Conservation (phyloP, 2,888 invertebrate species). For the Napeogenes inachia region DNA sequence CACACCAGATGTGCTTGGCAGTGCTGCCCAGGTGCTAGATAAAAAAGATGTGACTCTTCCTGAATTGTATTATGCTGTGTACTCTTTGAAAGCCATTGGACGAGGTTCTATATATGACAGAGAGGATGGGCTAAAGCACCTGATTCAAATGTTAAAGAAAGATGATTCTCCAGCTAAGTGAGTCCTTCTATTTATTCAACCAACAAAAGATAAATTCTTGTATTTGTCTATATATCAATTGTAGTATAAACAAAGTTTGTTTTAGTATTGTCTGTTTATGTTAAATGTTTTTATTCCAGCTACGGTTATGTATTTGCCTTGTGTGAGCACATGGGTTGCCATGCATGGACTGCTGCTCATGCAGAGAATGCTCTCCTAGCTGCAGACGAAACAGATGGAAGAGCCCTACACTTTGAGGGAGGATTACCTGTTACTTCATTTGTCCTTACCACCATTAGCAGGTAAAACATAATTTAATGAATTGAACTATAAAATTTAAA, state of each 20-base stretch:
- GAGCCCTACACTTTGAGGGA: constrained; percentile 93
- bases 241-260: constrained; percentile 13
- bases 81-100: constrained; percentile 82
- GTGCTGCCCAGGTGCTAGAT: constrained; percentile 78
- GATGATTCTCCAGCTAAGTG: constrained; percentile 88
- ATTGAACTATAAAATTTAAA: too few species aligned
- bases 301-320: constrained; percentile 90
- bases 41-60: constrained; percentile 81
- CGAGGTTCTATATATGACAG: constrained; percentile 79
- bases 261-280: not conserved
- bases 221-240: not conserved
- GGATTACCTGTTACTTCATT: constrained; percentile 87
- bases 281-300: constrained; percentile 57
- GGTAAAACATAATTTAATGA: constrained; percentile 41
- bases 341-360: constrained; percentile 80
- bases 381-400: constrained; percentile 95
- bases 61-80: constrained; percentile 86
- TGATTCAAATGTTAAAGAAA: constrained; percentile 87
- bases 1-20: constrained; percentile 66
- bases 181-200: constrained; percentile 36
- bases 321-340: constrained; percentile 84
- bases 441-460: constrained; percentile 76
- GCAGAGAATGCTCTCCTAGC: constrained; percentile 96
- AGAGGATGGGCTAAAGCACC: constrained; percentile 82
- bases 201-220: too few species aligned